A percentile compares a stretch with the other conserved stretches of the same genome.
Conservation (phyloP, 2,888 invertebrate species). For the Dicycla oo region DNA sequence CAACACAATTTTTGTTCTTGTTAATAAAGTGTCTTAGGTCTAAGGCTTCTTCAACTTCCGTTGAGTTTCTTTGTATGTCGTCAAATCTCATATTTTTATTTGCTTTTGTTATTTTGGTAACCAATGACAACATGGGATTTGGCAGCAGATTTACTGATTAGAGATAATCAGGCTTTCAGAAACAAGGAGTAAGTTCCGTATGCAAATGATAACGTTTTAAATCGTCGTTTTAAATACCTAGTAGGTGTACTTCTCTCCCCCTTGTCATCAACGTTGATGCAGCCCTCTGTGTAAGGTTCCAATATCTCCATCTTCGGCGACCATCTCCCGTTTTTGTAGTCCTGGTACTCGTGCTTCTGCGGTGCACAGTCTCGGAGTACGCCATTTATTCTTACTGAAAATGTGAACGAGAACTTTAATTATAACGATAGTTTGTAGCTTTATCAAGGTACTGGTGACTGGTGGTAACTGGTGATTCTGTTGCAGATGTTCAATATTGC, state of each 20-base stretch:
- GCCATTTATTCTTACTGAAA: slow-evolving; percentile 91
- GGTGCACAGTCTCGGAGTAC: slow-evolving; percentile 93
- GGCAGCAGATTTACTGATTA: background rate
- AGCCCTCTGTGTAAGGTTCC: slow-evolving; percentile 94
- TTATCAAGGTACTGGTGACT: background rate
- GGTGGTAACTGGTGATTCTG: background rate
- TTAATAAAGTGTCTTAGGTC: no score
- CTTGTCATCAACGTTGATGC: slow-evolving; percentile 91
- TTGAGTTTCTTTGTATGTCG: no score
- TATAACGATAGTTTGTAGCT: background rate
- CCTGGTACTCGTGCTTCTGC: slow-evolving; percentile 92
- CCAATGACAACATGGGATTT: background rate
- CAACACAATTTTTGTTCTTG: background rate
- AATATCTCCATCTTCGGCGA: slow-evolving; percentile 91
- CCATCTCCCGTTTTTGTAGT: slow-evolving; percentile 92
- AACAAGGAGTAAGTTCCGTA: no score
- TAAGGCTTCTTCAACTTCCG: no score
- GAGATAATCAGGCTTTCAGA: background rate
- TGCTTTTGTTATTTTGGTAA: background rate
- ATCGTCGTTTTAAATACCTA: slow-evolving; percentile 75
- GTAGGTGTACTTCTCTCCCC: slow-evolving; percentile 91
- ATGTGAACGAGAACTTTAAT: background rate
- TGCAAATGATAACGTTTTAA: slow-evolving; percentile 43
- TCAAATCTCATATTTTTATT: background rate
- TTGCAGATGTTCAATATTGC: slow-evolving; percentile 23